Evolutionary conservation across 2,797 vertebrate species (phyloP), one percentile per base, ranked within the genome.

Genomic region (Amazona ochrocephala): DNA sequence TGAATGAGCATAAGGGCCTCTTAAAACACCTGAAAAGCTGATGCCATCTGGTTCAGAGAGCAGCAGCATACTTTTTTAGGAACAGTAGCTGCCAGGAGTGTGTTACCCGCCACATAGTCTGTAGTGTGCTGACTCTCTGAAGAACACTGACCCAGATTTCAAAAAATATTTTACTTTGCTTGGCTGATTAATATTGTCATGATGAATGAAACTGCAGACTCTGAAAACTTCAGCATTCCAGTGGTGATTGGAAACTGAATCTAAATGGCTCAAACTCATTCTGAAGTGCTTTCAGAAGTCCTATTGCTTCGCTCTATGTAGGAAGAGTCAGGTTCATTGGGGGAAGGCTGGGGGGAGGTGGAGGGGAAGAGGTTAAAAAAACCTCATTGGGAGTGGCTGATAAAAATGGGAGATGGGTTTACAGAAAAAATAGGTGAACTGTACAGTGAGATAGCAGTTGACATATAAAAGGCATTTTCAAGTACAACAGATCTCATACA

Each of bases 161-260:
- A 84, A 81, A 86, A 90, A 77, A 42, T 37, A 24, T 44, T 91
- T 90, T 60, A 11, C 26, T 83, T 90, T 91, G 48, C 41, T 89
- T 87, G 19, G 22, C 41, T 61, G 45, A n/a, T 87, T 37, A 70
- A 78, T 62, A 34, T 53, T 50, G 60, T 30, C 21, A 20, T 98
- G 98, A 99, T 98, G 98, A 98, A 94, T 9, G 98, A 99, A 97
- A 98, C 98, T 48, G 98, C 98, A 2, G 98, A 98, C 10, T 98
- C 98, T 76, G 99, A 98, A 89, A 99, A 99, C 84, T 98, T 99
- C 95, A 18, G 7, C 98, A 99, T 96, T 98, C 98, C 95, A 99
- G 98, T 8, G 2, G 98, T 98, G 98, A 98, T 98, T 97, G 98
- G 98, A 68, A 99, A 98, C 17, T 8, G 95, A 98, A 98, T 93